A percentile compares a stretch with the other conserved stretches of the same genome.
phyloP scores from a whole-genome alignment of 2,113 vertebrate species.

The Bufo gargarizans region DNA sequence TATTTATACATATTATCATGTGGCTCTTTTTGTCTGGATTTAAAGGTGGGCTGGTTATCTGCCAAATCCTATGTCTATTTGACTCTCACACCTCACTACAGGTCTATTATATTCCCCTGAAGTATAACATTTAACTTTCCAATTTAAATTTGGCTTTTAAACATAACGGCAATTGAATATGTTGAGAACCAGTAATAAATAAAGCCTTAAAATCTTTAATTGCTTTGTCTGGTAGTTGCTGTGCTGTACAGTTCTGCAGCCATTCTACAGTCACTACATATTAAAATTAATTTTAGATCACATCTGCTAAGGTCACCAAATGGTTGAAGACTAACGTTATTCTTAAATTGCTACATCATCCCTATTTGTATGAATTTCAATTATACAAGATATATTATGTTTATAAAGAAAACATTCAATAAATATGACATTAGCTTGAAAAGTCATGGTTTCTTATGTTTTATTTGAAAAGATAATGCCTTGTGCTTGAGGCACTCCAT shows the following conservation, averaged over 20 bases:
- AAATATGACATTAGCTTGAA: slow-evolving; percentile 60
- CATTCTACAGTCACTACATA: slow-evolving; percentile 63
- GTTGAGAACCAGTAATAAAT: slow-evolving; percentile 73
- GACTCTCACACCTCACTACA: slow-evolving; percentile 67
- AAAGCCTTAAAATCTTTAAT: slow-evolving; percentile 69
- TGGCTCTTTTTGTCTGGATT: slow-evolving; percentile 69
- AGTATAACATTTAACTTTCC: slow-evolving; percentile 66
- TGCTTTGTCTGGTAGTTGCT: slow-evolving; percentile 70
- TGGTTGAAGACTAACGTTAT: slow-evolving; percentile 62
- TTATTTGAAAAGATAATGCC: slow-evolving; percentile 48
- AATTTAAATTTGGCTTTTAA: slow-evolving; percentile 74
- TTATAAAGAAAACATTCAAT: slow-evolving; percentile 59
- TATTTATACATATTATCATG: slow-evolving; percentile 50
- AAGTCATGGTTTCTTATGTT: slow-evolving; percentile 59
- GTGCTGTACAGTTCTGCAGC: slow-evolving; percentile 66
- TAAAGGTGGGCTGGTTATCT: slow-evolving; percentile 67
- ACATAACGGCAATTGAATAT: slow-evolving; percentile 68
- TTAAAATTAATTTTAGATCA: slow-evolving; percentile 64
- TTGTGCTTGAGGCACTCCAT: slow-evolving; percentile 25
- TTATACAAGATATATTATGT: slow-evolving; percentile 53
- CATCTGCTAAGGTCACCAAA: slow-evolving; percentile 65
- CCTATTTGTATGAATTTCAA: slow-evolving; percentile 64
- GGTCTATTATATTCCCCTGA: slow-evolving; percentile 70
- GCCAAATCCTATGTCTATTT: slow-evolving; percentile 75
- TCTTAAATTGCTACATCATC: slow-evolving; percentile 56